Evolutionary conservation across 2,888 invertebrate species (phyloP), one percentile per base, ranked within the genome.

Genomic region (Phoenoteleia sp.): DNA sequence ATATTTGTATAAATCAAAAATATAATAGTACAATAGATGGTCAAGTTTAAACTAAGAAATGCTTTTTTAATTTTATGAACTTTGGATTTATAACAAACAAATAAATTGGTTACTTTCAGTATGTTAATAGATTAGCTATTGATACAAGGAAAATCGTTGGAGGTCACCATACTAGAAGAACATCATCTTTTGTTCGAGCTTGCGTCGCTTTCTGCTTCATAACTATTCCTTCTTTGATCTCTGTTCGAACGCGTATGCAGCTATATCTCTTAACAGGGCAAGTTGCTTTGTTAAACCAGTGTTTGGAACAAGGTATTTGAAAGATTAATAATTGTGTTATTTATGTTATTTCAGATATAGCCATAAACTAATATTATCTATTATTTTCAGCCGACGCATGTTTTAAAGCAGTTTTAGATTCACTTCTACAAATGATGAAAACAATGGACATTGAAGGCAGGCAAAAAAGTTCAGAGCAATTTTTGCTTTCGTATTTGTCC

Each of bases 201-300:
- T 99, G 99, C 94, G 97, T 98, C 52, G 99, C 99, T 0, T 99
- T 98, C 94, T 97, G 97, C 94, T 99, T 97, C 94, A 99, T 99
- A 84, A 99, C 99, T 7, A 97, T 99, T 92, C 99, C 99, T n/a
- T 99, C 99, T 13, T 96, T 99, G 92, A 96, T 95, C 89, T 97
- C 97, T 81, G 95, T 96, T n/a, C 96, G 97, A 81, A 95, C 96
- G 23, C 96, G 97, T 91, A 95, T 98, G 89, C 97, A 97, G 89
- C 95, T 99, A 58, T 98, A 98, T 94, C 95, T 99, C 76, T 94
- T 98, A 6, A 97, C 97, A 13, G 98, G 98, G 17, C 98, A 98
- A 94, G 97, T 98, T 52, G 98, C 99, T 23, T 94, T 99, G 81
- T 95, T 97, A 75, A 98, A 98, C 95, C 96, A 97, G 90, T 99